phyloP scores from a whole-genome alignment of 2,797 vertebrate genomes.

The Menidia menidia region DNA sequence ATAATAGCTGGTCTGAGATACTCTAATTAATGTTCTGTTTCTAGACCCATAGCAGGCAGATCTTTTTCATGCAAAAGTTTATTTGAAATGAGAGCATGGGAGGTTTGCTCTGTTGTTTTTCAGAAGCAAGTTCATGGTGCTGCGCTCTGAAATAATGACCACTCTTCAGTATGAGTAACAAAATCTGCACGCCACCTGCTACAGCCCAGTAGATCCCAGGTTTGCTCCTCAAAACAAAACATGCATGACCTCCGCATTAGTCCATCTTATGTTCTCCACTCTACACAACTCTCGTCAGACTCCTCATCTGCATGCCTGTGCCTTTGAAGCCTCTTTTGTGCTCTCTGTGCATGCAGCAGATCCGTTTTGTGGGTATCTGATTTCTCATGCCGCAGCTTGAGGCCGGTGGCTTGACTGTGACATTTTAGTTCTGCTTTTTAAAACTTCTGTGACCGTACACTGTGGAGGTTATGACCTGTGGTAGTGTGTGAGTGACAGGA shows the following conservation, averaged over 20 bases:
- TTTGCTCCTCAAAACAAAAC: conserved; percentile 55
- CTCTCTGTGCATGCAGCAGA: conserved; percentile 21
- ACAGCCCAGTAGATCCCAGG: conserved; percentile 37
- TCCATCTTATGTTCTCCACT: conserved; percentile 38
- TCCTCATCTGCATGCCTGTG: conserved; percentile 56
- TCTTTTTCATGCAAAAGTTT: not conserved
- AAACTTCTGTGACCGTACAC: conserved; percentile 61
- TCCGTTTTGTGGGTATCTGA: conserved; percentile 62
- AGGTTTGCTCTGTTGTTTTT: conserved; percentile 2
- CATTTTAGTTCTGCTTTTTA: conserved; percentile 72
- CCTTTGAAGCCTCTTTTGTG: conserved; percentile 57
- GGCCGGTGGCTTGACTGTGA: conserved; percentile 54
- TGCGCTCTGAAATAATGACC: conserved; percentile 41
- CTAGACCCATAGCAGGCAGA: not conserved
- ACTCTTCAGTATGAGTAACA: conserved; percentile 52
- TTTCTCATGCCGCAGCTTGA: conserved; percentile 58
- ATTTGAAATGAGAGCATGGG: not conserved
- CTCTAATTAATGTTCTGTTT: not conserved
- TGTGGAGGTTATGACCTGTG: conserved; percentile 66
- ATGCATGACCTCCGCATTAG: conserved; percentile 60
- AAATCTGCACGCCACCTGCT: conserved; percentile 71
- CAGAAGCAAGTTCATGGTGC: conserved; percentile 22
- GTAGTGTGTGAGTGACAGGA: conserved; percentile 73
- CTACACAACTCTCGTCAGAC: conserved; percentile 42
- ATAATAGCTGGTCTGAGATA: not conserved